Evolutionary conservation across 2,113 vertebrate genomes (phyloP).

Genomic region (Tichodroma muraria): DNA sequence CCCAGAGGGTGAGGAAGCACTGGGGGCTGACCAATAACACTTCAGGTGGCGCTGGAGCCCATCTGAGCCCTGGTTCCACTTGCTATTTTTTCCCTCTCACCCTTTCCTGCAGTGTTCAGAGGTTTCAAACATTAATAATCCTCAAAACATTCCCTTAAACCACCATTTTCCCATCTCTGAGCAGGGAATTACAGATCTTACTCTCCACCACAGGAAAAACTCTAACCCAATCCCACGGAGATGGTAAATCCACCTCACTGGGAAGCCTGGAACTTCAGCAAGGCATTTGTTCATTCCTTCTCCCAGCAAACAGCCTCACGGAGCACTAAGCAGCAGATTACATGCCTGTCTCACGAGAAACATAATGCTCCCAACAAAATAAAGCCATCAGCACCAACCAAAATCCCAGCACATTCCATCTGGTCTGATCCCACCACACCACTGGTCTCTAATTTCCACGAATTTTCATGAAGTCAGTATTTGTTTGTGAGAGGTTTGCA

Average conservation of each 20-base stretch:
- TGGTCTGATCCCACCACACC: background rate
- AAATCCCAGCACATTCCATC: background rate
- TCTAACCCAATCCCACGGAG: background rate
- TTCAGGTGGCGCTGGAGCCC: background rate
- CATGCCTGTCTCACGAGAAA: background rate
- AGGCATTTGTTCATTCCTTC: background rate
- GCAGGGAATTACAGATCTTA: background rate
- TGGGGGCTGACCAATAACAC: background rate
- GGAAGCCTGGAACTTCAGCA: background rate
- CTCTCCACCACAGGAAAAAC: background rate
- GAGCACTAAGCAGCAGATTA: background rate
- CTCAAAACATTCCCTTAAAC: rapidly evolving
- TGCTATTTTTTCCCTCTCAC: background rate
- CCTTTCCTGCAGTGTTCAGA: background rate
- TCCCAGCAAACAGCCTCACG: background rate
- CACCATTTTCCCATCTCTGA: background rate
- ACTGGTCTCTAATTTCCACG: background rate
- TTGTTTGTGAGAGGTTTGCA: background rate
- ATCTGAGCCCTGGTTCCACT: background rate
- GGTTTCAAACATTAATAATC: background rate
- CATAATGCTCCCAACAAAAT: background rate
- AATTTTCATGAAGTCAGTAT: background rate
- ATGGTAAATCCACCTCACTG: background rate
- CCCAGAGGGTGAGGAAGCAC: background rate
- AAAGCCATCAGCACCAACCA: background rate